These are phyloP conservation scores for Diphyllodes magnificus DNA, from an alignment of 2,113 vertebrate species.

Conservation along the genomic window DNA sequence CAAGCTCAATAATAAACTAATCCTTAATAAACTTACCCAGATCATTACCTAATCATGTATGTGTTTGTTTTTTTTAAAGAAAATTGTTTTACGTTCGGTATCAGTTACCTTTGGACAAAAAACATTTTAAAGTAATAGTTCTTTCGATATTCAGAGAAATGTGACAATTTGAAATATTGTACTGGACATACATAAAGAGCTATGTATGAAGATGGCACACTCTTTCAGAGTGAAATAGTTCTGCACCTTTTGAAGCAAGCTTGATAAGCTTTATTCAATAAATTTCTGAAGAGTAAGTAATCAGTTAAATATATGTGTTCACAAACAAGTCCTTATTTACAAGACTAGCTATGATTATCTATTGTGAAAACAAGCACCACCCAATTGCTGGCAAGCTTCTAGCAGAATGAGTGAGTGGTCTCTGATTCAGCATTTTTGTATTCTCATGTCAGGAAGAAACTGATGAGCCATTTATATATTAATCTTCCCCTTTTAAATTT, in stretches of 20 bases:
- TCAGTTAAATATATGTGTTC: neutral
- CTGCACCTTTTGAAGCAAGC: neutral
- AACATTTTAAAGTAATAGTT: neutral
- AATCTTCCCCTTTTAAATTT: neutral
- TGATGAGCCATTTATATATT: neutral
- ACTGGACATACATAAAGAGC: neutral
- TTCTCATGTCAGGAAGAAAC: neutral
- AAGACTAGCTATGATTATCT: neutral
- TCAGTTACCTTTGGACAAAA: neutral
- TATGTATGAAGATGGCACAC: neutral
- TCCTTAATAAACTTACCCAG: neutral
- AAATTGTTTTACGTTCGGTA: neutral
- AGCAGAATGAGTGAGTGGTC: neutral
- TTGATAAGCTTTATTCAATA: neutral
- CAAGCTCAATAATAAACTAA: constrained; percentile 8
- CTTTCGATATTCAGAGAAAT: neutral
- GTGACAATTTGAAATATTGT: neutral
- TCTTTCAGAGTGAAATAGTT: neutral
- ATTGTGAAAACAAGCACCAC: neutral
- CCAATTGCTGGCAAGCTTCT: neutral
- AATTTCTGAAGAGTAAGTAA: neutral
- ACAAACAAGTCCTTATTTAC: neutral
- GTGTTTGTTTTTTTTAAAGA: neutral
- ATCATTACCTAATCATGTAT: neutral
- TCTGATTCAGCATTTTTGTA: neutral